Base-by-base conservation (phyloP, 2,113 vertebrate species). In the Oostethus manadensis region DNA sequence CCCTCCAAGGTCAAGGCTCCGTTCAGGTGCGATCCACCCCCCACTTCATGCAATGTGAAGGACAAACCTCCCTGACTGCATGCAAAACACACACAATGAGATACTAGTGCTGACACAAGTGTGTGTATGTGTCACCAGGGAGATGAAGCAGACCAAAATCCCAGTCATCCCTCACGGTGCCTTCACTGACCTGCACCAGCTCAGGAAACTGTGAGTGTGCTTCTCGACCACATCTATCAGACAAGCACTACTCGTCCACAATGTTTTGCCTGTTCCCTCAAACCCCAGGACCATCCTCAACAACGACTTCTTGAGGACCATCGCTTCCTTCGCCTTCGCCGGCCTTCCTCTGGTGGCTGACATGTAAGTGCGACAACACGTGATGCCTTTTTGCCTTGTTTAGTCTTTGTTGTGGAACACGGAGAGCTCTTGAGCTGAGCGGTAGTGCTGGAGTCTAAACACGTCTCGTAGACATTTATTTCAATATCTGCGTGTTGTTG, bases 151-250 rank as follows among this genome's bases (percentile, higher is more conserved):
- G 70, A 89, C 84, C 1, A 63, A 78, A 68, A 72, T 90, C 67
- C 60, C 11, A n/a, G 63, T 22, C 56, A 66, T 91, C 60, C 78
- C 62, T 48, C 55, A 6, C 20, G 38, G 61, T 0, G 73, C 70
- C 54, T 60, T 90, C 55, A 55, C 18, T 62, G 50, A 49, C 58
- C 77, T 91, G 47, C 58, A 77, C 26, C 62, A 78, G 26, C 84
- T 91, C 63, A 66, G 20, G 26, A 77, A 45, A 66, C 65, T 91
- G 90, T 91, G 57, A 88, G 86, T 80, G 21, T 17, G 10, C 46
- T 3, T 42, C 38, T 42, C 13, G 6, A 7, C 29, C 1, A 42
- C 38, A 42, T 4, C 6, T 33, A 14, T 42, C 2, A 42, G 1
- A 3, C 6, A 6, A 3, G 4, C 38, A 42, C 38, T 42, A 14